Evolutionary conservation across 2,888 invertebrate genomes (phyloP), one percentile per base, ranked within the genome.

Genomic region (Xanthorhoe spadicearia): DNA sequence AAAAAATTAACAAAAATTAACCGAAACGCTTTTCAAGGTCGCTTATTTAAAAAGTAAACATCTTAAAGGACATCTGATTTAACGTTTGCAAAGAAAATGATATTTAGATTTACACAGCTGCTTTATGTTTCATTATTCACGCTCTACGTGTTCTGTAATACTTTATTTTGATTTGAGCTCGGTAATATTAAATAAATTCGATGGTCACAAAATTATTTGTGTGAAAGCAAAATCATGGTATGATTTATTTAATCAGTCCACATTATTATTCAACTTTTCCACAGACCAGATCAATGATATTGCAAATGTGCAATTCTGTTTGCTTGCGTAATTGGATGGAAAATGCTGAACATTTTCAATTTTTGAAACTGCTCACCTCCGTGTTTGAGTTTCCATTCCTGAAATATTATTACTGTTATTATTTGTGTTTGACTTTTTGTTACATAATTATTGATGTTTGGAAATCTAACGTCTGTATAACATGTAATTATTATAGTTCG

Each of bases 311-410:
- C 75, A 72, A 75, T 76, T 70, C 60, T 75, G 74, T 77, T 80
- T 80, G 77, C 73, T 76, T 74, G 76, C 66, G 74, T 75, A 76
- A 80, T 79, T 77, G 75, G 73, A 76, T 74, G 78, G 76, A 78
- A 81, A 79, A 77, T 74, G 73, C 61, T 65, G 58, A 55, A 53
- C 64, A 70, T 62, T 66, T 68, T 69, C 59, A 59, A 56, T 53
- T 65, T 73, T 74, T 63, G 64, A 61, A 63, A 65, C 17, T 61
- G 50, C 23, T 66, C 50, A 57, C n/a, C 9, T 53, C 32, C 28
- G 43, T 49, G 28, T 59, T 60, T 38, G 51, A 43, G 18, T 51
- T 43, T 10, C 13, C 2, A 13, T 43, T 43, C 13, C 13, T 43
- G 13, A 2, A 13, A 43, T 43, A 2, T 43, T 4, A 13, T 13